phyloP scores from a whole-genome alignment of 2,113 vertebrate genomes.

The Urocolius indicus region DNA sequence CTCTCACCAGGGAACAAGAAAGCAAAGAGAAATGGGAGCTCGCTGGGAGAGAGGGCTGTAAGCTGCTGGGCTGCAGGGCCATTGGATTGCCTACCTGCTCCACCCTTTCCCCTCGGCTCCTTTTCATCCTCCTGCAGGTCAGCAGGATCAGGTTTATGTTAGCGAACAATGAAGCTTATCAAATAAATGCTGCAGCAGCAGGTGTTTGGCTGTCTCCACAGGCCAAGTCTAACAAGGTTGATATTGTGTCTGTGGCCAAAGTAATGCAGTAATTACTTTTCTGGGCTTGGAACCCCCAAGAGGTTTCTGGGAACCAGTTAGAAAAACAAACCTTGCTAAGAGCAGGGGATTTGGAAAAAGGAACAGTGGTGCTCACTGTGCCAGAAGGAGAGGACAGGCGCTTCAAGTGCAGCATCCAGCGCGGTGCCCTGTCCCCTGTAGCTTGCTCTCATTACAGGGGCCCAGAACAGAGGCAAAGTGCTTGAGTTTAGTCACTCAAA shows the following conservation, averaged over 20 bases:
- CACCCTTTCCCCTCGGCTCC: background rate
- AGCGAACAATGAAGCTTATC: conserved; percentile 74
- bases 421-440: background rate
- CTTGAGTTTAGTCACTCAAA: conserved; percentile 49
- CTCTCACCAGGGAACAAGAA: conserved; percentile 64
- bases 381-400: conserved; percentile 5
- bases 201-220: conserved; percentile 71
- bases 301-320: conserved; percentile 74
- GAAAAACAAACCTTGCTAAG: conserved; percentile 73
- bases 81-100: conserved; percentile 48
- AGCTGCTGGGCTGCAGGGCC: background rate
- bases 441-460: background rate
- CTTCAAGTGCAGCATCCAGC: background rate
- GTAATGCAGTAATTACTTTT: conserved; percentile 61
- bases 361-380: conserved; percentile 52
- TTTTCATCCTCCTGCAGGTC: conserved; percentile 76
- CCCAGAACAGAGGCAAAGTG: conserved; percentile 46
- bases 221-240: conserved; percentile 70
- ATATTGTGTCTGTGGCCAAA: conserved; percentile 61
- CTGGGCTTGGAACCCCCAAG: conserved; percentile 64
- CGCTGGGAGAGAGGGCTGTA: conserved; percentile 9
- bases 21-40: conserved; percentile 60
- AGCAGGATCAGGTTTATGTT: conserved; percentile 71
- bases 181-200: conserved; percentile 75
- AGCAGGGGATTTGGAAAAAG: conserved; percentile 51